Evolutionary conservation across 2,797 vertebrate species (phyloP).

Genomic region (Vultur gryphus): DNA sequence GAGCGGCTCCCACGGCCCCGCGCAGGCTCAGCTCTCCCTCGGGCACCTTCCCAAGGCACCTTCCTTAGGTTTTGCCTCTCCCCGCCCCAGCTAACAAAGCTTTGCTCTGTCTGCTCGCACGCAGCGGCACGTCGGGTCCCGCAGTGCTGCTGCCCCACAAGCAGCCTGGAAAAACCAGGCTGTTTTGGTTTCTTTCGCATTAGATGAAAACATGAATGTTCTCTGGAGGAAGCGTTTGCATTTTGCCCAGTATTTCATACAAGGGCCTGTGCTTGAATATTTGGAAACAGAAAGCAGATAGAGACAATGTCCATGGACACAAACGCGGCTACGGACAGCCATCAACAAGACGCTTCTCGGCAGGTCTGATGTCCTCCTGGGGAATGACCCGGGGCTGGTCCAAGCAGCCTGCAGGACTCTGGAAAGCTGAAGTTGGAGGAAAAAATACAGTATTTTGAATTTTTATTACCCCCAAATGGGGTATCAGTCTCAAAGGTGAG

Average conservation of each 20-base stretch:
- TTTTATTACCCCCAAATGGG: background rate
- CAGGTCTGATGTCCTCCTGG: background rate
- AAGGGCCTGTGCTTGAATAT: background rate
- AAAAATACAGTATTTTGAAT: background rate
- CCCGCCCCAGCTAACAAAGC: rapidly evolving
- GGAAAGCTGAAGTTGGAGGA: background rate
- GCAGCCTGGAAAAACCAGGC: background rate
- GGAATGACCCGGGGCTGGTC: background rate
- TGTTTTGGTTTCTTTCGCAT: background rate
- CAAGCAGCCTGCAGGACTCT: background rate
- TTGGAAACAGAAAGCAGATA: background rate
- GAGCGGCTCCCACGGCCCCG: background rate
- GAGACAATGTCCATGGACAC: background rate
- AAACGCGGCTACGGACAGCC: rapidly evolving
- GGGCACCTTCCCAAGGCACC: background rate
- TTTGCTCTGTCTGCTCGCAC: background rate
- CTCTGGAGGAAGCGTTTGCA: rapidly evolving
- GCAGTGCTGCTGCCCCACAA: background rate
- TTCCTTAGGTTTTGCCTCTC: background rate
- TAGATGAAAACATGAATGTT: rapidly evolving
- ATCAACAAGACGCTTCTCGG: background rate
- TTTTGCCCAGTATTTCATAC: background rate
- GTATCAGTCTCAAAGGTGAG: background rate
- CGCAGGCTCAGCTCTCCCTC: background rate
- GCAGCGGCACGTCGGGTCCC: no score